phyloP scores from a whole-genome alignment of 2,113 vertebrate species.

The Notechis scutatus region DNA sequence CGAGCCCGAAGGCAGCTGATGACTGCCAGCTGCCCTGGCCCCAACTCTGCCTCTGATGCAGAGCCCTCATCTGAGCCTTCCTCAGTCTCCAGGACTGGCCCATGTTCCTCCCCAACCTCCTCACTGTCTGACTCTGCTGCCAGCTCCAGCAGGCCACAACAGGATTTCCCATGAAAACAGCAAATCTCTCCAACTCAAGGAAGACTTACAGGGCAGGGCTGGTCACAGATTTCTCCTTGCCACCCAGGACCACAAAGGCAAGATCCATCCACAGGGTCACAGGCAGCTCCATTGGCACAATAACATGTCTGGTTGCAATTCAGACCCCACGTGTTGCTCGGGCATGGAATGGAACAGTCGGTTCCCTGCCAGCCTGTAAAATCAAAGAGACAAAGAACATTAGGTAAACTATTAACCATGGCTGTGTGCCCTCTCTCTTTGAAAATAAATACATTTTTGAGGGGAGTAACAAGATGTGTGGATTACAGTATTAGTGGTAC shows the following conservation, averaged over 20 bases:
- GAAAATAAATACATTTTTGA: background rate
- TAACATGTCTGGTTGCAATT: constrained; percentile 85
- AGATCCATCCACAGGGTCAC: constrained; percentile 82
- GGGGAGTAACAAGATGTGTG: background rate
- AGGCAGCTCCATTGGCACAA: constrained; percentile 85
- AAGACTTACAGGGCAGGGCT: constrained; percentile 85
- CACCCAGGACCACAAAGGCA: constrained; percentile 90
- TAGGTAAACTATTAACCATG: no score
- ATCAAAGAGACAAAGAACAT: background rate
- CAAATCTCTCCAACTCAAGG: background rate
- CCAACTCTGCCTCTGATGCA: no score
- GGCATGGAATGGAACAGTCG: constrained; percentile 88
- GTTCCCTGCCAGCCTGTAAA: constrained; percentile 89
- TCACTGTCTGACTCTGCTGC: no score
- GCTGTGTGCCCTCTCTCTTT: background rate
- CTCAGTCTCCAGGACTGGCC: no score
- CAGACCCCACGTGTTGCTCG: constrained; percentile 89
- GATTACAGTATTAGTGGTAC: background rate
- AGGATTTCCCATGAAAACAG: background rate
- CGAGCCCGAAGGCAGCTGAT: no score
- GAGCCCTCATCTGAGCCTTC: no score
- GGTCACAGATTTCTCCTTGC: constrained; percentile 84
- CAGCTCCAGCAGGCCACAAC: no score
- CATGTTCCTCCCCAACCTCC: no score
- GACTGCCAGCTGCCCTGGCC: no score